These are phyloP conservation scores for Panthera uncia DNA, from an alignment of 2,113 vertebrate species.

Conservation along the genomic window DNA sequence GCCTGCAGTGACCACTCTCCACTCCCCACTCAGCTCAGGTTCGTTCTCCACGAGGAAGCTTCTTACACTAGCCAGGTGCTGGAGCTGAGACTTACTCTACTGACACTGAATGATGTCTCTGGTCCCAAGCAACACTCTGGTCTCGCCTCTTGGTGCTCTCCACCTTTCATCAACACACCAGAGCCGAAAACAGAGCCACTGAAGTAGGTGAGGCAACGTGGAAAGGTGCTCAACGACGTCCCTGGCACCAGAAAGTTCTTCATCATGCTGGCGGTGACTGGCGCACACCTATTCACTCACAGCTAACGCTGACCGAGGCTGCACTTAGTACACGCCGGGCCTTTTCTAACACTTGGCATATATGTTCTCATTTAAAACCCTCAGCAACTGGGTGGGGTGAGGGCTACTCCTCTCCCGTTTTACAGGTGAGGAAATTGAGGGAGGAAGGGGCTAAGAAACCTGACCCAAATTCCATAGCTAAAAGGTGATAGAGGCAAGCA, in stretches of 20 bases:
- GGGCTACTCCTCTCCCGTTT: neutral
- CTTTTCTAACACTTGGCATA: neutral
- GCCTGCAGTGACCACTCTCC: no score
- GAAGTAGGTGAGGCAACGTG: neutral
- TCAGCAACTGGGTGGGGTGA: neutral
- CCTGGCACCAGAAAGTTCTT: neutral
- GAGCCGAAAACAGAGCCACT: neutral
- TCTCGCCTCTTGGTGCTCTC: neutral
- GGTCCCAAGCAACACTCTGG: neutral
- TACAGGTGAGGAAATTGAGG: neutral
- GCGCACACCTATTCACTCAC: fast-evolving
- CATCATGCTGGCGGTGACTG: fast-evolving
- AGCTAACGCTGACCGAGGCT: fast-evolving
- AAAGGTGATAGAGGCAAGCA: neutral
- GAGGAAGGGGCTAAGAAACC: neutral
- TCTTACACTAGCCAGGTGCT: neutral
- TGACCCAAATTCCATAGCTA: neutral
- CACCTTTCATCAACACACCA: neutral
- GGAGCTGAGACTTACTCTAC: neutral
- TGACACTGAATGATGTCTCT: neutral
- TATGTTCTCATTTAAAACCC: neutral
- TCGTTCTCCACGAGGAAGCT: neutral
- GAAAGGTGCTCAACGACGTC: fast-evolving
- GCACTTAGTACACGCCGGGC: neutral
- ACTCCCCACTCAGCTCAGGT: neutral